Evolutionary conservation across 2,888 invertebrate genomes (phyloP).

Genomic region (Pseudococcus viburni): DNA sequence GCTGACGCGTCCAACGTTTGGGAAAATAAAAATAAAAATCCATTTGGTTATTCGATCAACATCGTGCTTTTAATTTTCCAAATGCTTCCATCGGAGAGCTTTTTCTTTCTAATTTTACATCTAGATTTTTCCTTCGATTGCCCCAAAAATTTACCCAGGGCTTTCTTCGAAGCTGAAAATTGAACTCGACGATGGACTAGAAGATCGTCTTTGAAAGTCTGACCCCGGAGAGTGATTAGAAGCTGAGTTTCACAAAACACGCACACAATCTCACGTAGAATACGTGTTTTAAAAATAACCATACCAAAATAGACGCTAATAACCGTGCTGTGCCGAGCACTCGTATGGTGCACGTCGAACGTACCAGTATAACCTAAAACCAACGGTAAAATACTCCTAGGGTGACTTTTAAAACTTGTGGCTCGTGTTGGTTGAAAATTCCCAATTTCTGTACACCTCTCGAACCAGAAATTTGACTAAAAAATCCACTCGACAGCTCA

Average conservation of each 20-base stretch:
- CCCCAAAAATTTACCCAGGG: too few relatives aligned
- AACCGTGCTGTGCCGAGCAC: conserved; percentile 40
- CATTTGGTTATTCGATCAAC: conserved; percentile 1
- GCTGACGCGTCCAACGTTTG: not conserved
- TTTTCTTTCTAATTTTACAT: too few relatives aligned
- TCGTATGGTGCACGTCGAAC: conserved; percentile 28
- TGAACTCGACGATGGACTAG: not conserved
- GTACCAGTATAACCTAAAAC: conserved; percentile 1
- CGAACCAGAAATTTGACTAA: not conserved
- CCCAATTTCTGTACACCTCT: not conserved
- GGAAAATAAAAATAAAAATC: conserved; percentile 3
- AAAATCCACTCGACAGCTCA: not conserved
- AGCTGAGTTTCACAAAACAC: conserved; percentile 1
- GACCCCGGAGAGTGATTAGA: not conserved
- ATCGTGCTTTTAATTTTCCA: too few relatives aligned
- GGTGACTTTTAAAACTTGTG: conserved; percentile 34
- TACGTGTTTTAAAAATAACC: conserved; percentile 61
- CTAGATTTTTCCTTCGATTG: too few relatives aligned
- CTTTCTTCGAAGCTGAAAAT: not conserved
- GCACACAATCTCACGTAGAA: not conserved
- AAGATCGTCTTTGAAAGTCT: not conserved
- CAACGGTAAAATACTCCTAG: not conserved
- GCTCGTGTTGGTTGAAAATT: not conserved
- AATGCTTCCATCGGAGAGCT: too few relatives aligned
- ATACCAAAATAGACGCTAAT: conserved; percentile 63